Evolutionary conservation across 2,888 invertebrate species (phyloP), one percentile per base, ranked within the genome.

Genomic region (Hirtodrosophila trivittata): DNA sequence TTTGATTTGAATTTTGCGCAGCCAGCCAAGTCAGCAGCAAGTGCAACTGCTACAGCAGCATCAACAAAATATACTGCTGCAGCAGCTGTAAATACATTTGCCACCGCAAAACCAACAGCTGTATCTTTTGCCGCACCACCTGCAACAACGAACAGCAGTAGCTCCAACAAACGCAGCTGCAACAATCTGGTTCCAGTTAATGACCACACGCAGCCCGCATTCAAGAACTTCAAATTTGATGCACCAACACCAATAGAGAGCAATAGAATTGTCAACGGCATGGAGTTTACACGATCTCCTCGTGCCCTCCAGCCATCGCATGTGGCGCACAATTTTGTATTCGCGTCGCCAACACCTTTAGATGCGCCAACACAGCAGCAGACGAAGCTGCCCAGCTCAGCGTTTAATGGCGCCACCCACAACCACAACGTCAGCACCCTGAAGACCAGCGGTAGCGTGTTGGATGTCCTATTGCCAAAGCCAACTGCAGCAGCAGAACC

Each of bases 281-380:
- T n/a, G n/a, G n/a, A n/a, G n/a, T n/a, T n/a, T n/a, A n/a, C n/a
- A n/a, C n/a, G n/a, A n/a, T n/a, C n/a, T n/a, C n/a, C n/a, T n/a
- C n/a, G n/a, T n/a, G n/a, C n/a, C n/a, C n/a, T 10, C 25, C 28
- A 21, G 28, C 14, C 25, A 10, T 54, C 32, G 88, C 90, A 52
- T 90, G n/a, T 91, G 12, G 92, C 92, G 67, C 33, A 56, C 5
- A 92, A 92, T 69, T 93, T 92, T 60, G 92, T 92, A 69, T 93
- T 93, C 75, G 93, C 93, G 70, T 91, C 92, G 51, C 94, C 93
- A 7, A 72, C 91, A 1, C 68, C 83, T 28, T 87, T 91, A 21
- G 5, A 21, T 21, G 18, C 5, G 18, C 18, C 18, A 21, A 21
- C 18, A 13, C 28, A 32, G 9, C 37, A 33, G 8, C 25, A 28